These are phyloP conservation scores for Sitophilus oryzae DNA, from an alignment of 1,140 invertebrate genomes.

Conservation along the genomic window DNA sequence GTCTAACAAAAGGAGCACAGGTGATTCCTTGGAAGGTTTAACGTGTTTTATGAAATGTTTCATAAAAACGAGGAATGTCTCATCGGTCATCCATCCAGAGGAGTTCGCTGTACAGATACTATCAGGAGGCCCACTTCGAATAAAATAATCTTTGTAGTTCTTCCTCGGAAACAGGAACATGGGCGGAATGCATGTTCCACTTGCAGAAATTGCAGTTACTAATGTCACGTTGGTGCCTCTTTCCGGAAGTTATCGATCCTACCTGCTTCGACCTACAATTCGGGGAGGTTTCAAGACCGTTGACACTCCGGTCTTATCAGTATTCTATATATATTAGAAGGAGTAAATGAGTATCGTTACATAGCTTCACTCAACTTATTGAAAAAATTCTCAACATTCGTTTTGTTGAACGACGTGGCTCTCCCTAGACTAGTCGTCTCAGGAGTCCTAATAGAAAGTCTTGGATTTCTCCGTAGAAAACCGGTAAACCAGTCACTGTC, in stretches of 20 bases:
- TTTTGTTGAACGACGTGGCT: conserved; percentile 48
- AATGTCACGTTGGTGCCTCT: conserved; percentile 17
- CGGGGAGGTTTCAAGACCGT: conserved; percentile 4
- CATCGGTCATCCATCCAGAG: conserved; percentile 21
- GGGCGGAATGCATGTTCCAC: conserved; percentile 13
- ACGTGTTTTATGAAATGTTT: too few species aligned
- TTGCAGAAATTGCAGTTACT: conserved; percentile 12
- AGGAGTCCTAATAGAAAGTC: conserved; percentile 43
- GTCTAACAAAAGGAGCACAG: too few species aligned
- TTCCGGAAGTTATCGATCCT: conserved; percentile 17
- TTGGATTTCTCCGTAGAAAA: conserved; percentile 45
- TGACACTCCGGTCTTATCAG: conserved; percentile 18
- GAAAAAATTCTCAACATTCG: conserved; percentile 41
- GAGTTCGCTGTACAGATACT: conserved; percentile 14
- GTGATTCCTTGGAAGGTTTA: too few species aligned
- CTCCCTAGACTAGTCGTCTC: conserved; percentile 46
- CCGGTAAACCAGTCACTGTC: conserved; percentile 45
- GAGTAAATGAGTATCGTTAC: too few species aligned
- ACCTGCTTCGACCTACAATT: conserved; percentile 18
- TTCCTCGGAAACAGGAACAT: conserved; percentile 25
- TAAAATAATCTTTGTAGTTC: too few species aligned
- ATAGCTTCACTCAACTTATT: too few species aligned
- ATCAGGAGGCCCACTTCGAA: conserved; percentile 15
- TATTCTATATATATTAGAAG: too few species aligned
- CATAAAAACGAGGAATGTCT: too few species aligned